phyloP scores from a whole-genome alignment of 2,113 vertebrate species.

The Ahaetulla prasina region DNA sequence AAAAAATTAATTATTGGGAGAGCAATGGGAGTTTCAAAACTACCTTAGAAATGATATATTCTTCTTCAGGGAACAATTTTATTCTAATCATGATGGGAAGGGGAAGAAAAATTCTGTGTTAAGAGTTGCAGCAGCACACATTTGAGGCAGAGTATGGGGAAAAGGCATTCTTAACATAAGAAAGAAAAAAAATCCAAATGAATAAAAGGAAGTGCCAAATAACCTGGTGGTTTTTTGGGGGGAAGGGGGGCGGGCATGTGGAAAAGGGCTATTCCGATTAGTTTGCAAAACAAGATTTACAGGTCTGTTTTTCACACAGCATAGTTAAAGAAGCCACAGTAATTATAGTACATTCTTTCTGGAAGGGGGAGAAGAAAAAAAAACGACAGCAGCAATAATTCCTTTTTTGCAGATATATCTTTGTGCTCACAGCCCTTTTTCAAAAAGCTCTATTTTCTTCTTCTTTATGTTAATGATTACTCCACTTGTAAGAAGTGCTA shows the following conservation, averaged over 20 bases:
- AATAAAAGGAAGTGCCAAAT: neutral
- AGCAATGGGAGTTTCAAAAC: neutral
- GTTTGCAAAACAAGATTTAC: too few relatives aligned
- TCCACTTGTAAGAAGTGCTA: neutral
- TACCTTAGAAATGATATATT: neutral
- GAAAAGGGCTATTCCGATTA: neutral
- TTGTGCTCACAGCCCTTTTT: neutral
- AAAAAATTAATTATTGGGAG: neutral
- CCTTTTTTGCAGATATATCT: neutral
- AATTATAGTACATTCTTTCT: neutral
- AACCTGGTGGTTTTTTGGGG: neutral
- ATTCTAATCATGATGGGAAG: neutral
- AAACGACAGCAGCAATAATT: neutral
- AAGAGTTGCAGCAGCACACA: neutral
- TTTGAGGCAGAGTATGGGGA: neutral
- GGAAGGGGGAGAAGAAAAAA: neutral
- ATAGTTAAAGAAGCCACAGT: too few relatives aligned
- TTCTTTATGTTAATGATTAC: accelerated
- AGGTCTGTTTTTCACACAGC: neutral
- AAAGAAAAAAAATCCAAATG: neutral
- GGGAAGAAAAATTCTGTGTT: neutral
- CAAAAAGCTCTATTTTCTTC: neutral
- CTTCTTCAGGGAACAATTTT: neutral
- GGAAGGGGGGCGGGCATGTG: too few relatives aligned
- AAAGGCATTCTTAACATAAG: neutral